These are phyloP conservation scores for Stylophora pistillata DNA, from an alignment of 64 coral and sea anemone species.

Conservation along the genomic window DNA sequence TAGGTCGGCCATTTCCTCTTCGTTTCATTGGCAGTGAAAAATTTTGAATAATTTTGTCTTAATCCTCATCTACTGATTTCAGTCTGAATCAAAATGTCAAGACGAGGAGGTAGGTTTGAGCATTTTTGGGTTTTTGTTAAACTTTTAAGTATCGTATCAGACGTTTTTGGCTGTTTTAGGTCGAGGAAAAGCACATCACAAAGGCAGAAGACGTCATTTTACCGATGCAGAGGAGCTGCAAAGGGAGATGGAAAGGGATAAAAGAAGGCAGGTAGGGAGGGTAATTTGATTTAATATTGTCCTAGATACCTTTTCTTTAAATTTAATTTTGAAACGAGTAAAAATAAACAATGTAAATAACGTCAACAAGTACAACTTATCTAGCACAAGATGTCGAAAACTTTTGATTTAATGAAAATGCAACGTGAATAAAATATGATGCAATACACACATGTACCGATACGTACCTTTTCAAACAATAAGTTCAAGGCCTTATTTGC, in stretches of 20 bases:
- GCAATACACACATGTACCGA: neutral
- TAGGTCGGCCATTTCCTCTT: neutral
- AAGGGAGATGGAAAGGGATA: conserved; percentile 84
- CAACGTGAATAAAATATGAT: too few relatives aligned
- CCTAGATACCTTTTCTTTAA: neutral
- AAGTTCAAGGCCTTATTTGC: neutral
- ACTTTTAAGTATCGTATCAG: neutral
- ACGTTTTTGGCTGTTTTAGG: conserved; percentile 57
- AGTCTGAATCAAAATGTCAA: conserved; percentile 45
- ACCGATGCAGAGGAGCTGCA: conserved; percentile 89
- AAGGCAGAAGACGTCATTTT: conserved; percentile 93
- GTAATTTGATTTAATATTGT: conserved; percentile 44
- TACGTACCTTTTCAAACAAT: neutral
- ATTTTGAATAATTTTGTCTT: neutral
- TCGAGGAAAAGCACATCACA: conserved; percentile 89
- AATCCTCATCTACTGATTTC: neutral
- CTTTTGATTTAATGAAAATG: too few relatives aligned
- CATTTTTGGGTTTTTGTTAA: neutral
- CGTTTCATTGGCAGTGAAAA: neutral
- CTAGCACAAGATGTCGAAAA: too few relatives aligned
- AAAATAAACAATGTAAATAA: neutral
- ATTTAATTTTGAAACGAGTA: neutral
- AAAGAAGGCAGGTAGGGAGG: conserved; percentile 78
- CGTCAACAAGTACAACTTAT: too few relatives aligned
- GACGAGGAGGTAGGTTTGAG: conserved; percentile 46